These are phyloP conservation scores for Larimichthys crocea DNA, from an alignment of 2,113 vertebrate genomes.

Conservation along the genomic window DNA sequence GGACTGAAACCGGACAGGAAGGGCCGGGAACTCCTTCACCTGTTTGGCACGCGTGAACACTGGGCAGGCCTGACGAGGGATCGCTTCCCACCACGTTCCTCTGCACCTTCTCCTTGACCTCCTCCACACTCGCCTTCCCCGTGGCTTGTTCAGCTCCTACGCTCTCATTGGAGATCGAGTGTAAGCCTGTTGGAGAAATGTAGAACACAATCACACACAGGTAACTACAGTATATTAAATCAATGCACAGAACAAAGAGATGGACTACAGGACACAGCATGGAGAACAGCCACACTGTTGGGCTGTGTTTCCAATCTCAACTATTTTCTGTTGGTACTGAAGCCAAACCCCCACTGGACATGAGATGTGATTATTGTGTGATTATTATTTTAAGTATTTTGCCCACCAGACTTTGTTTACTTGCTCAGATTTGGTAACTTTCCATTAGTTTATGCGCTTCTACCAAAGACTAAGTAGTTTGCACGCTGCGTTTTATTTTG, in stretches of 20 bases:
- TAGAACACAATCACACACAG: constrained; percentile 15
- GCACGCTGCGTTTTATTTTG: too few relatives aligned
- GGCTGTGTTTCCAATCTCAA: neutral
- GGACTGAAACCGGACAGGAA: constrained; percentile 43
- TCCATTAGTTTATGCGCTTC: too few relatives aligned
- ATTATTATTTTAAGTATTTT: too few relatives aligned
- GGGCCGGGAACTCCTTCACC: constrained; percentile 34
- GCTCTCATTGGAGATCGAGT: constrained; percentile 44
- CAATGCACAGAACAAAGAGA: neutral
- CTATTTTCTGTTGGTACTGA: neutral
- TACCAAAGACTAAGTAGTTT: too few relatives aligned
- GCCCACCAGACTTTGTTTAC: too few relatives aligned
- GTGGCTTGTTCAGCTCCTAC: constrained; percentile 1
- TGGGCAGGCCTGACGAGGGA: constrained; percentile 6
- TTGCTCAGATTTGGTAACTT: too few relatives aligned
- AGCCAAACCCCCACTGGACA: too few relatives aligned
- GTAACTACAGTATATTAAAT: neutral
- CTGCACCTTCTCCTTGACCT: constrained; percentile 57
- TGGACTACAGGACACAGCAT: neutral
- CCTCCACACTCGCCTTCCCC: constrained; percentile 48
- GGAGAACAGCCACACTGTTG: neutral
- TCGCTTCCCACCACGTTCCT: constrained; percentile 38
- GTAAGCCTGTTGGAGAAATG: constrained; percentile 62
- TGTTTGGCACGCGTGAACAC: constrained; percentile 21
- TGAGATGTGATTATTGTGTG: too few relatives aligned